A percentile compares a stretch with the other conserved stretches of the same genome.
Evolutionary conservation across 2,113 vertebrate species (phyloP).

Genomic region (Pavo muticus): DNA sequence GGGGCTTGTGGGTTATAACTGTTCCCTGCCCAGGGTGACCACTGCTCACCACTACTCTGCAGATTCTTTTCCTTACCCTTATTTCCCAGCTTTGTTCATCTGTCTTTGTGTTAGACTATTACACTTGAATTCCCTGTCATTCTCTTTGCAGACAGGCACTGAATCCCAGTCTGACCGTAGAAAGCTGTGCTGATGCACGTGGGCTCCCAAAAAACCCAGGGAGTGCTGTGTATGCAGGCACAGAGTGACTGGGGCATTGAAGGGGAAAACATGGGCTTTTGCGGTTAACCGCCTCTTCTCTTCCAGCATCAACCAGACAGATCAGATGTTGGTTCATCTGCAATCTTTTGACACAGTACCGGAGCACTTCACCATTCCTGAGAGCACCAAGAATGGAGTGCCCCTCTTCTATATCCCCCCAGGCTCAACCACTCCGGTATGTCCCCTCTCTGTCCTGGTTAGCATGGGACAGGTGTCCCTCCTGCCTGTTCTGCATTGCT

Average conservation of each 20-base stretch:
- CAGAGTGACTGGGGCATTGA: not conserved
- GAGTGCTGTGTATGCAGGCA: not conserved
- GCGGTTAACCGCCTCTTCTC: constrained; percentile 1
- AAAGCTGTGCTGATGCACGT: not conserved
- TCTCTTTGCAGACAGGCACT: not conserved
- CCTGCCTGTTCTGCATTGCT: not conserved
- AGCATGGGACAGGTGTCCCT: not conserved
- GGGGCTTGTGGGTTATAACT: not conserved
- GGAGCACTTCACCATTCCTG: constrained; percentile 96
- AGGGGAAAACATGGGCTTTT: not conserved
- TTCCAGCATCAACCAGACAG: constrained; percentile 95
- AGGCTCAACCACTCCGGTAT: constrained; percentile 94
- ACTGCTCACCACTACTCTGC: fast-evolving
- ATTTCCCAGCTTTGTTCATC: not conserved
- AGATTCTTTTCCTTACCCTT: not conserved
- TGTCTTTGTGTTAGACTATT: not conserved
- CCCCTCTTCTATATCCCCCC: constrained; percentile 98
- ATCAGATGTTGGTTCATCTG: constrained; percentile 97
- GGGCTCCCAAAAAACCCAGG: fast-evolving
- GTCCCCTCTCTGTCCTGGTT: not conserved
- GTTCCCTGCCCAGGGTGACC: not conserved
- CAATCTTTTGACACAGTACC: constrained; percentile 96
- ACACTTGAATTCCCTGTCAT: not conserved
- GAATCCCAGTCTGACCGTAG: not conserved
- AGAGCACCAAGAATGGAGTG: constrained; percentile 97